Evolutionary conservation across 2,113 vertebrate species (phyloP).

Genomic region (Tetrax tetrax): DNA sequence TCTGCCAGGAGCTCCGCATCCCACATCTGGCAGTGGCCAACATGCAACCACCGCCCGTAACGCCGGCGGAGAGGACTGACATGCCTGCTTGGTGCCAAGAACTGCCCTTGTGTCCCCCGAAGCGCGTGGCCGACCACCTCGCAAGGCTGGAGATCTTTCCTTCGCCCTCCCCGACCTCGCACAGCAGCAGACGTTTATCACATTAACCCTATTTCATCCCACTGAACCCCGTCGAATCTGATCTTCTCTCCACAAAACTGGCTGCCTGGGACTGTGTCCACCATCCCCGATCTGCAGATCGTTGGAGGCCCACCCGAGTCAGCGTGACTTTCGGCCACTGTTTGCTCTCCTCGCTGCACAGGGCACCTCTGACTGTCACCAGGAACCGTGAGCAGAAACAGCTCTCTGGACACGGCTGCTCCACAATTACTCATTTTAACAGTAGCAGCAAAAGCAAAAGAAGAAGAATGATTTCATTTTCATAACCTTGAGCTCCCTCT

Average conservation of each 20-base stretch:
- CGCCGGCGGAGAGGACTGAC: neutral
- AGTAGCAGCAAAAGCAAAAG: slow-evolving; percentile 47
- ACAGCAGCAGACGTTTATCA: neutral
- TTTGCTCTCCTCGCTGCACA: neutral
- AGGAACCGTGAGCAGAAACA: slow-evolving; percentile 6
- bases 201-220: neutral
- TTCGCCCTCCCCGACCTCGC: rapidly evolving
- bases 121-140: neutral
- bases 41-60: neutral
- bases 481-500: slow-evolving; percentile 57
- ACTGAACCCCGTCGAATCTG: neutral
- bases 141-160: too few species aligned
- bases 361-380: neutral
- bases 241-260: neutral
- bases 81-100: neutral
- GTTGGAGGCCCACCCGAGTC: neutral
- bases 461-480: slow-evolving; percentile 67
- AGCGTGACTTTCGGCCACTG: neutral
- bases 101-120: neutral
- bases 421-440: slow-evolving; percentile 55
- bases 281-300: neutral
- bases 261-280: neutral
- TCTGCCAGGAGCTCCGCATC: neutral
- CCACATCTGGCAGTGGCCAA: neutral
- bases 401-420: slow-evolving; percentile 21